These are phyloP conservation scores for Ostrea edulis DNA, from an alignment of 1,140 invertebrate genomes.

Conservation along the genomic window DNA sequence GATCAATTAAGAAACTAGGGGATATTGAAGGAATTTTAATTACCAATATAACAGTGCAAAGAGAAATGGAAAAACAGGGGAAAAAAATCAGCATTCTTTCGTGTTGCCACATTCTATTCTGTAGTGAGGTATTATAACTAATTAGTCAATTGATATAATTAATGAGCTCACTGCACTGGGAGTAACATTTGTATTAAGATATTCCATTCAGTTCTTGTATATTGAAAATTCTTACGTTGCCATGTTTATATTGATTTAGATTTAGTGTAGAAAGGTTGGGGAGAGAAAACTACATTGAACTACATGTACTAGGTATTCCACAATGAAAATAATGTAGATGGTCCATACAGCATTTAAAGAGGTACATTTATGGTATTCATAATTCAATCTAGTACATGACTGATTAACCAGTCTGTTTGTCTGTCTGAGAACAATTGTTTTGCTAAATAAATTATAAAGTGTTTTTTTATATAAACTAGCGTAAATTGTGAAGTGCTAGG, in stretches of 20 bases:
- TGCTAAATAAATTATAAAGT: no score
- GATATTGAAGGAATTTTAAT: slow-evolving; percentile 27
- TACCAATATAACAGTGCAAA: not conserved
- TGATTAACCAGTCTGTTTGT: no score
- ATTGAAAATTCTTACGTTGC: slow-evolving; percentile 4
- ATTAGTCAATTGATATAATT: slow-evolving; percentile 27
- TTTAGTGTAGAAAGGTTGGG: not conserved
- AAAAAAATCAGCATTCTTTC: slow-evolving; percentile 6
- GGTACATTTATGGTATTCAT: no score
- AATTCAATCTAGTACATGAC: no score
- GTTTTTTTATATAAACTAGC: no score
- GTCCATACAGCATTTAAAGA: no score
- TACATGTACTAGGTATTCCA: no score
- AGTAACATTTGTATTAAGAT: not conserved
- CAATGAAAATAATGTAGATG: no score
- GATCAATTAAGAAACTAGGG: slow-evolving; percentile 27
- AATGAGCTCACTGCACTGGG: not conserved
- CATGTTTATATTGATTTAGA: not conserved
- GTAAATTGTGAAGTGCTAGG: no score
- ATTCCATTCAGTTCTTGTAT: slow-evolving; percentile 1
- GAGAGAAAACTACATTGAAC: no score
- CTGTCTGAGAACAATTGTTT: no score
- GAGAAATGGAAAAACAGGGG: not conserved
- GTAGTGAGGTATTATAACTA: slow-evolving; percentile 15
- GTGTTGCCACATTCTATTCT: slow-evolving; percentile 16